A percentile compares a stretch with the other conserved stretches of the same genome.
Conservation (phyloP, 2,113 vertebrate genomes). For the Syngnathus typhle region DNA sequence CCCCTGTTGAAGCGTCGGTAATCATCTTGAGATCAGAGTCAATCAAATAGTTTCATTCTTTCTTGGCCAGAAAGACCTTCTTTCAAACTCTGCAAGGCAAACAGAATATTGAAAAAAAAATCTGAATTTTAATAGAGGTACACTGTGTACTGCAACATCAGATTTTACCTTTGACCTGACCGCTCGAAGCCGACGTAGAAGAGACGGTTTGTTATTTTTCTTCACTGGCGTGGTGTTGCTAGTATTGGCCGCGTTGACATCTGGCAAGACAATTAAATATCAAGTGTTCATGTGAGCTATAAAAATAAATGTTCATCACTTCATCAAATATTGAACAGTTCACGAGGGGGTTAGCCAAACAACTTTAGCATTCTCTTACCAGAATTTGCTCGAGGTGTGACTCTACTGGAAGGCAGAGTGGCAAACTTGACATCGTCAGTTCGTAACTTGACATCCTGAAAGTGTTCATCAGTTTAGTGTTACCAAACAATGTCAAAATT, state of each 20-base stretch:
- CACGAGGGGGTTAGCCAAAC: background rate
- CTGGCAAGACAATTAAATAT: conserved; percentile 20
- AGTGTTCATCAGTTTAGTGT: conserved; percentile 54
- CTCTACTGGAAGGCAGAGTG: conserved; percentile 70
- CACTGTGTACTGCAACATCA: background rate
- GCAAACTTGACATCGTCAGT: conserved; percentile 76
- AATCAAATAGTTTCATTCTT: conserved; percentile 86
- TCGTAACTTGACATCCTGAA: conserved; percentile 72
- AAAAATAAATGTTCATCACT: background rate
- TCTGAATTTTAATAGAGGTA: background rate
- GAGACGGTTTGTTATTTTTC: conserved; percentile 69
- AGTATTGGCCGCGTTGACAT: conserved; percentile 80
- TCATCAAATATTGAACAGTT: background rate
- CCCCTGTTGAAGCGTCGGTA: no score
- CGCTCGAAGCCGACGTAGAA: conserved; percentile 76
- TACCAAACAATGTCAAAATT: background rate
- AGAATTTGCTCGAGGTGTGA: conserved; percentile 38
- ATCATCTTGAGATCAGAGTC: conserved; percentile 27
- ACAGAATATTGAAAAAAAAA: conserved; percentile 1
- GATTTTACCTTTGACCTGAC: conserved; percentile 80
- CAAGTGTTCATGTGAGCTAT: no score
- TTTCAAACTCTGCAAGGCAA: conserved; percentile 79
- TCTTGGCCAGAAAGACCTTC: conserved; percentile 88
- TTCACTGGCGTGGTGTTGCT: conserved; percentile 80
- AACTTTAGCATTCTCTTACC: conserved; percentile 57